These are phyloP conservation scores for Nomada lathburiana DNA, from an alignment of 2,888 invertebrate genomes.

Conservation along the genomic window DNA sequence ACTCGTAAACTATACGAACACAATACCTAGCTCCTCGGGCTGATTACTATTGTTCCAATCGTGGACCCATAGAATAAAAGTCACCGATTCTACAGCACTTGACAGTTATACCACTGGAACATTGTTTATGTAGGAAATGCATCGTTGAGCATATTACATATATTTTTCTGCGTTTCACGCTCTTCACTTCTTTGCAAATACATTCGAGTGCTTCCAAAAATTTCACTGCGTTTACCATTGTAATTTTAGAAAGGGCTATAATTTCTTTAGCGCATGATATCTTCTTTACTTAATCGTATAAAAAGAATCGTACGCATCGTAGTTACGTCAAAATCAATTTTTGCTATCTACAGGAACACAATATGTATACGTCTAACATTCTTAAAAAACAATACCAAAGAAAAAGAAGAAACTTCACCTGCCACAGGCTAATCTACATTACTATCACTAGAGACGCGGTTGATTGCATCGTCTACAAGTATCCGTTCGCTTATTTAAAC, in stretches of 20 bases:
- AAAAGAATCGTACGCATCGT: too few species aligned
- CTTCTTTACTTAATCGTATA: too few species aligned
- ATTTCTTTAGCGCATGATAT: background rate
- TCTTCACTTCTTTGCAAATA: background rate
- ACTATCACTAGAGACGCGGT: too few species aligned
- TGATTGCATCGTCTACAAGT: too few species aligned
- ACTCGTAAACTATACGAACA: constrained; percentile 78
- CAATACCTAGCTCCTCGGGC: constrained; percentile 76
- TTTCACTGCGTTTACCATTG: background rate
- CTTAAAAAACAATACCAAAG: too few species aligned
- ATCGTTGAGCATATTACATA: constrained; percentile 9
- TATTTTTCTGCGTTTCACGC: background rate
- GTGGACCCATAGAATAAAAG: constrained; percentile 39
- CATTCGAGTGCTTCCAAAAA: constrained; percentile 6
- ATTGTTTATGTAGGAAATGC: constrained; percentile 24
- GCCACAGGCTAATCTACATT: too few species aligned
- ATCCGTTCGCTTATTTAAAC: too few species aligned
- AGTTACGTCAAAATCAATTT: too few species aligned
- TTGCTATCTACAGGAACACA: too few species aligned
- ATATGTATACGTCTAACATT: too few species aligned
- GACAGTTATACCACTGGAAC: constrained; percentile 21
- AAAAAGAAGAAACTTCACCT: too few species aligned
- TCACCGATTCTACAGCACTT: constrained; percentile 49
- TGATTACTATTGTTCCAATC: constrained; percentile 78
- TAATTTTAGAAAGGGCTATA: background rate